Conservation (phyloP, 53 echinoderm and acorn worm genomes). For the Paelopatides confundens region DNA sequence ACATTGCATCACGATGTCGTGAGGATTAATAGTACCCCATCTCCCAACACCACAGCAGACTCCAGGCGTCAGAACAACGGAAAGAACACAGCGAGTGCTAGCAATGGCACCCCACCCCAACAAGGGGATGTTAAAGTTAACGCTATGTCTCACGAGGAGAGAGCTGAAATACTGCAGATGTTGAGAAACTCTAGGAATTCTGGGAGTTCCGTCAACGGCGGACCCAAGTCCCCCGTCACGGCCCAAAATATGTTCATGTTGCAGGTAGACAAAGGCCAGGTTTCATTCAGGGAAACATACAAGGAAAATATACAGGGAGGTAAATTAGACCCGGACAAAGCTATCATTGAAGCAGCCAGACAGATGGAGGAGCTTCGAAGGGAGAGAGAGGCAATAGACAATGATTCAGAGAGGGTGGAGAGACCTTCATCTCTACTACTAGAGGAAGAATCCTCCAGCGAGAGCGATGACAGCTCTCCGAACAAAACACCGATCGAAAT, state of each 20-base stretch:
- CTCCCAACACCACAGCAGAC: neutral
- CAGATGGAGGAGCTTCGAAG: conserved; percentile 68
- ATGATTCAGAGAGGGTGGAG: neutral
- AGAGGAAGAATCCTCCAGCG: neutral
- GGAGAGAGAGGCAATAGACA: neutral
- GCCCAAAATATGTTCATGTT: conserved; percentile 38
- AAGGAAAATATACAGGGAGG: conserved; percentile 69
- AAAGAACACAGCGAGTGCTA: neutral
- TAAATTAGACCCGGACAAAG: conserved; percentile 88
- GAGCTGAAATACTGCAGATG: conserved; percentile 90
- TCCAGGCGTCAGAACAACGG: neutral
- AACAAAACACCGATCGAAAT: conserved; percentile 53
- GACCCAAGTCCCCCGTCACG: conserved; percentile 64
- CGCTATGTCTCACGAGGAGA: conserved; percentile 87
- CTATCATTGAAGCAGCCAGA: conserved; percentile 90
- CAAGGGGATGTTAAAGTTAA: conserved; percentile 54
- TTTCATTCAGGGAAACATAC: conserved; percentile 86
- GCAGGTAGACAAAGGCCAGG: conserved; percentile 53
- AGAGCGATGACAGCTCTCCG: conserved; percentile 25
- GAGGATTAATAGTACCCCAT: neutral
- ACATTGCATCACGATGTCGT: conserved; percentile 46
- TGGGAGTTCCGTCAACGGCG: conserved; percentile 51
- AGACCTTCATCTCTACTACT: neutral
- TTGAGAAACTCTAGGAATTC: conserved; percentile 74
- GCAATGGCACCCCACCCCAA: neutral